Evolutionary conservation across 2,797 vertebrate species (phyloP), one percentile per base, ranked within the genome.

Genomic region (Brotula barbata): DNA sequence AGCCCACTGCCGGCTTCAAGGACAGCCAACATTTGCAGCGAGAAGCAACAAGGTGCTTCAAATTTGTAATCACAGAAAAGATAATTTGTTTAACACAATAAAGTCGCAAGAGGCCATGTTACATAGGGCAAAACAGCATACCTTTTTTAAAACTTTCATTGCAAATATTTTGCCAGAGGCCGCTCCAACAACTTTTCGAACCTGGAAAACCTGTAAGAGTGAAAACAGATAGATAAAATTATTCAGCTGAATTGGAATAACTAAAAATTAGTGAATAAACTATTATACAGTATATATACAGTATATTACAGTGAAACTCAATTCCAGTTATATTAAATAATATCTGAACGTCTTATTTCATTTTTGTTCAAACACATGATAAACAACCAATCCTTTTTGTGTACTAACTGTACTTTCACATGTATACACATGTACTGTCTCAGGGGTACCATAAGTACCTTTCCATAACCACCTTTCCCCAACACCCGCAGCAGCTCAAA

Each of bases 101-200:
- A 34, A 51, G 49, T 7, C 10, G 7, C 36, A 1, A 36, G 33
- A 52, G 20, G 13, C n/a, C 14, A 56, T 25, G 43, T 44, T 56
- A 12, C 12, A 7, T 36, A 4, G 2, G 6, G 17, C 3, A 20
- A 37, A 42, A 14, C 8, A 14, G 59, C 87, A 34, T 92, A 99
- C 97, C 96, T 99, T 99, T 92, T 98, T 98, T 87, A 99, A 93
- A 83, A 99, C 96, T 88, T 99, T 98, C 97, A 98, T 99, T 68
- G 97, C 97, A 94, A 99, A 98, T 91, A 99, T 98, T 84, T 97
- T 98, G 78, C 96, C 94, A 0, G 94, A 89, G 71, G 92, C 95
- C 36, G 94, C 94, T 76, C 96, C 97, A 0, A 92, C 89, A 60
- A 98, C 95, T 92, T 98, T 99, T 52, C 95, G 91, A 58, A 99